phyloP scores from a whole-genome alignment of 2,113 vertebrate genomes.

The Podarcis raffonei region DNA sequence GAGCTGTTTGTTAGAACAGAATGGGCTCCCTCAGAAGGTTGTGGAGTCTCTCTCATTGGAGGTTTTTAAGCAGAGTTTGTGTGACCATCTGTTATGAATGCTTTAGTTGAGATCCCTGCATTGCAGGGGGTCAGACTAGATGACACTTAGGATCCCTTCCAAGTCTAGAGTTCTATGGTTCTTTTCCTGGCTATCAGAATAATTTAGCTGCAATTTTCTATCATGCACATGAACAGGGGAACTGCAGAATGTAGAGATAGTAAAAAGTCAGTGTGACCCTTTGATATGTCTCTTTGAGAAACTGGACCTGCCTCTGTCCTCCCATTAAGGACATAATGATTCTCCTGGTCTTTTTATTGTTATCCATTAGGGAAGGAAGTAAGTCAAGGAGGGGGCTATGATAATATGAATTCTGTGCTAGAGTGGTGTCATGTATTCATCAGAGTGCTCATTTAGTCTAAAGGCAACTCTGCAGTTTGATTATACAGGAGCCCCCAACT shows the following conservation, averaged over 20 bases:
- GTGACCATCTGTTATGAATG: too few relatives aligned
- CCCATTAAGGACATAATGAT: background rate
- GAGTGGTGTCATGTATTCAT: slow-evolving; percentile 27
- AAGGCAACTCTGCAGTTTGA: slow-evolving; percentile 4
- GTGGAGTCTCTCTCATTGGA: too few relatives aligned
- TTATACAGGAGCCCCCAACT: slow-evolving; percentile 13
- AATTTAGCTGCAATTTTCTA: background rate
- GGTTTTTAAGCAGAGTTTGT: too few relatives aligned
- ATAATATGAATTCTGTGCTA: background rate
- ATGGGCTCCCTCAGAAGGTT: too few relatives aligned
- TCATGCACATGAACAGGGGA: background rate
- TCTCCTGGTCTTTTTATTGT: background rate
- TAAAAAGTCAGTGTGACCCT: background rate
- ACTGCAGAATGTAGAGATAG: background rate
- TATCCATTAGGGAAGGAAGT: background rate
- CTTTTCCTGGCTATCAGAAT: background rate
- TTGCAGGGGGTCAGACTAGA: too few relatives aligned
- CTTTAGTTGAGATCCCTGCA: too few relatives aligned
- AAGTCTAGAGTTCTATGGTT: background rate
- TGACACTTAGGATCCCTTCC: too few relatives aligned
- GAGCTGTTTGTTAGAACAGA: too few relatives aligned
- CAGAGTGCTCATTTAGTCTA: background rate
- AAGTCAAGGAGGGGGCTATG: background rate
- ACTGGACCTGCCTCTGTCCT: background rate
- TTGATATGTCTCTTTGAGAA: background rate